A percentile compares a stretch with the other conserved stretches of the same genome.
phyloP scores from a whole-genome alignment of 2,888 invertebrate genomes.

The Malthinus seriepunctatus region DNA sequence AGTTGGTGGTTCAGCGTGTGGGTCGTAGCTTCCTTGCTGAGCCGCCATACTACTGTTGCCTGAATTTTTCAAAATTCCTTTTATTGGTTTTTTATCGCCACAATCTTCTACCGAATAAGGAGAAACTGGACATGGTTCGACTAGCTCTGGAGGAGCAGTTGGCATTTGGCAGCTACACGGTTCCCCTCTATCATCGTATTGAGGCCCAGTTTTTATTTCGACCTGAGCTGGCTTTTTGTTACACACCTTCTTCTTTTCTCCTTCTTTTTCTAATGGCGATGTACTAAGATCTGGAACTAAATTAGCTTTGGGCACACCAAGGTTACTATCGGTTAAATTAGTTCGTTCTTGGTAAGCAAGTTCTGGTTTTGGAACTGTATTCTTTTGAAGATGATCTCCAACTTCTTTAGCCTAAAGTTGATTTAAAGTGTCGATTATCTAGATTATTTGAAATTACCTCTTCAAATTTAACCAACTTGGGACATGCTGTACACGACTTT shows the following conservation, averaged over 20 bases:
- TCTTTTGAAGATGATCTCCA: constrained; percentile 36
- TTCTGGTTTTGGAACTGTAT: constrained; percentile 41
- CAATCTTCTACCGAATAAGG: constrained; percentile 28
- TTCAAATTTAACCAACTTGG: constrained; percentile 40
- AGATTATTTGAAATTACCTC: background rate
- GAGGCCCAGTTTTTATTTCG: background rate
- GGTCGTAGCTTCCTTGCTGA: constrained; percentile 17
- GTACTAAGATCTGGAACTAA: constrained; percentile 39
- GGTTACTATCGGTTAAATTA: constrained; percentile 34
- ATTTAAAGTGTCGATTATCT: background rate
- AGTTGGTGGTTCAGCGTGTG: constrained; percentile 23
- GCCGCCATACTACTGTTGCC: background rate
- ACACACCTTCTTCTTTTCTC: background rate
- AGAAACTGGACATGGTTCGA: constrained; percentile 26
- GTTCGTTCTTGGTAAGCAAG: constrained; percentile 30
- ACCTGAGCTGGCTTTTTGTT: background rate
- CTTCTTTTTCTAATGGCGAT: constrained; percentile 30
- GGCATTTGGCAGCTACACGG: background rate
- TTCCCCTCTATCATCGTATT: background rate
- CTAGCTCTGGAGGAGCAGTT: background rate
- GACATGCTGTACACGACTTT: constrained; percentile 44
- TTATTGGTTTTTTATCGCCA: constrained; percentile 21
- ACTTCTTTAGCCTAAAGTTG: constrained; percentile 30
- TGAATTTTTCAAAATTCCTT: constrained; percentile 31
- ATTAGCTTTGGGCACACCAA: constrained; percentile 38